phyloP scores from a whole-genome alignment of 1,140 invertebrate genomes.

The Zaprionus inermis region DNA sequence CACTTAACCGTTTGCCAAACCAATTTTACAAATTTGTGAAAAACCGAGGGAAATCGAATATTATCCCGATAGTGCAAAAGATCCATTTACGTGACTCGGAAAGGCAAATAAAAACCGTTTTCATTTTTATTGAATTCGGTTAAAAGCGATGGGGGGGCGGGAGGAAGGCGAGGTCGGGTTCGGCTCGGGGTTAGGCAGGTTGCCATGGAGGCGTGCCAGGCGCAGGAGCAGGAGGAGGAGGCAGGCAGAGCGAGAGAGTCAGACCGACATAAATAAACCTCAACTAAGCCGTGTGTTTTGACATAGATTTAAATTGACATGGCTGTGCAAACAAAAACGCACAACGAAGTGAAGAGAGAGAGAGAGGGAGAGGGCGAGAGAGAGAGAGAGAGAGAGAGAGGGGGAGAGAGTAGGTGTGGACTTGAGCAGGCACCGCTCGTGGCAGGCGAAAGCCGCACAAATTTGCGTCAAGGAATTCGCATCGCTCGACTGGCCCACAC shows the following conservation, averaged over 20 bases:
- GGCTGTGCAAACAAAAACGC: constrained; percentile 66
- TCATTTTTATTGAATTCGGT: constrained; percentile 74
- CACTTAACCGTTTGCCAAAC: constrained; percentile 50
- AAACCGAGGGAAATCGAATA: constrained; percentile 62
- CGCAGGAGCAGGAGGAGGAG: neutral
- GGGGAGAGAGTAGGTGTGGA: neutral
- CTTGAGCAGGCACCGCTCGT: constrained; percentile 49
- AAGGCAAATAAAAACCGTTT: constrained; percentile 69
- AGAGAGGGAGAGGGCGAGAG: neutral
- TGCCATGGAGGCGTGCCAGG: constrained; percentile 10
- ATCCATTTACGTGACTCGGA: constrained; percentile 73
- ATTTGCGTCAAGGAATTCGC: constrained; percentile 60
- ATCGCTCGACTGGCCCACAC: constrained; percentile 29
- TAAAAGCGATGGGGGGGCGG: constrained; percentile 18
- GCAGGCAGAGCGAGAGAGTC: constrained; percentile 3
- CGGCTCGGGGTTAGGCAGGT: neutral
- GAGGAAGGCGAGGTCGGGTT: neutral
- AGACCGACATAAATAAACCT: constrained; percentile 79
- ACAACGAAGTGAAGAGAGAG: constrained; percentile 28
- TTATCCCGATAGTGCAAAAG: constrained; percentile 67
- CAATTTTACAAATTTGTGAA: constrained; percentile 53
- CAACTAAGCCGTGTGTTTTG: constrained; percentile 81
- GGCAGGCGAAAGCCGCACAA: constrained; percentile 56
- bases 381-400: neutral
- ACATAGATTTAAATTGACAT: constrained; percentile 83